phyloP scores from a whole-genome alignment of 2,797 vertebrate genomes.

The Amniataba percoides region DNA sequence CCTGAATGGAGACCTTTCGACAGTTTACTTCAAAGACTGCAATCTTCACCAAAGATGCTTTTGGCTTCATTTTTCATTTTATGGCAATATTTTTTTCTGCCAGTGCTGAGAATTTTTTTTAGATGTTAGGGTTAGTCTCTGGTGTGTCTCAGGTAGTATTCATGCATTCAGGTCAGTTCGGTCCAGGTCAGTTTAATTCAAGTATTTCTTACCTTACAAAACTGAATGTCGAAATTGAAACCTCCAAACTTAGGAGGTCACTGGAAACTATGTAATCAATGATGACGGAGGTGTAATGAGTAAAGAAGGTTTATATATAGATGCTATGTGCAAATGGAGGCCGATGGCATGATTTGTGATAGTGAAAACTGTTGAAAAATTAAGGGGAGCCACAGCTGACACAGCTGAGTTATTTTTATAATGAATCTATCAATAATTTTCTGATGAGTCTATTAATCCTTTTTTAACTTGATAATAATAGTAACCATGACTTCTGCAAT shows the following conservation, averaged over 20 bases:
- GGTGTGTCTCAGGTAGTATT: neutral
- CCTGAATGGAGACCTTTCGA: constrained; percentile 31
- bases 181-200: neutral
- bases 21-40: constrained; percentile 33
- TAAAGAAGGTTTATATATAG: constrained; percentile 9
- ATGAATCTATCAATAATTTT: too few relatives aligned
- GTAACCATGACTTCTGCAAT: too few relatives aligned
- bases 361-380: neutral
- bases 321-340: neutral
- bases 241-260: constrained; percentile 3
- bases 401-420: too few relatives aligned
- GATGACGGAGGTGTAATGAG: constrained; percentile 1
- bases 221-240: neutral
- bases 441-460: too few relatives aligned
- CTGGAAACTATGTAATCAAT: constrained; percentile 14
- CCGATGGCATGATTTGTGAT: neutral
- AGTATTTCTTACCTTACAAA: constrained; percentile 4
- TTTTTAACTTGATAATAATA: too few relatives aligned
- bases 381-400: neutral
- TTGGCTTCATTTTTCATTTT: constrained; percentile 7
- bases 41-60: constrained; percentile 28
- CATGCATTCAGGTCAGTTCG: too few relatives aligned
- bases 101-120: constrained; percentile 8
- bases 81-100: neutral
- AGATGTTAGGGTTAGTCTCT: constrained; percentile 4